A percentile compares a stretch with the other conserved stretches of the same genome.
Evolutionary conservation across 37 sponge, comb jelly and placozoan species (phyloP).

Genomic region (Theonella swinhoei): DNA sequence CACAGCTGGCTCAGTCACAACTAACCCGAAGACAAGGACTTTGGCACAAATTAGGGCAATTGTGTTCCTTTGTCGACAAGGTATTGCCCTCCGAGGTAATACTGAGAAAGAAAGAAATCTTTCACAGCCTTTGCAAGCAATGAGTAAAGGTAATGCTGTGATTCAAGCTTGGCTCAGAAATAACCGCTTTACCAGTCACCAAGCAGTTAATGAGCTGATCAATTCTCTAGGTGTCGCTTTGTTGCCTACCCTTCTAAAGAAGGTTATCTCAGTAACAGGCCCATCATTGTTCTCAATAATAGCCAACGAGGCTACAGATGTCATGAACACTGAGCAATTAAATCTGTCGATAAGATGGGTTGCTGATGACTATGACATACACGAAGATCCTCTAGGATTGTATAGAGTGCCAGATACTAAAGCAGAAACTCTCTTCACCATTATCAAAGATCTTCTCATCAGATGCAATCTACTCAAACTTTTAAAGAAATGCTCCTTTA

Average conservation of each 20-base stretch:
- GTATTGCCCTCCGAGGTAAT: slow-evolving; percentile 60
- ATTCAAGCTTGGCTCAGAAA: slow-evolving; percentile 36
- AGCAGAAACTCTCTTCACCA: slow-evolving; percentile 36
- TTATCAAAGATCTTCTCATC: slow-evolving; percentile 52
- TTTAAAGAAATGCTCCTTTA: no score
- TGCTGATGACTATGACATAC: slow-evolving; percentile 46
- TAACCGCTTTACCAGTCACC: slow-evolving; percentile 31
- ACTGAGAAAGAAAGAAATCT: slow-evolving; percentile 57
- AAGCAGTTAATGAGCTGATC: slow-evolving; percentile 56
- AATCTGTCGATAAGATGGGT: slow-evolving; percentile 59
- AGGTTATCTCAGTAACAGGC: slow-evolving; percentile 34
- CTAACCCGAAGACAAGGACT: slow-evolving; percentile 47
- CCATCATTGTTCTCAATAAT: slow-evolving; percentile 56
- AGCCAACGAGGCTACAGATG: slow-evolving; percentile 66
- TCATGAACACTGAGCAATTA: slow-evolving; percentile 49
- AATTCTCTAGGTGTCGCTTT: slow-evolving; percentile 36
- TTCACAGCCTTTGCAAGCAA: slow-evolving; percentile 22
- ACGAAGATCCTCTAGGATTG: slow-evolving; percentile 53
- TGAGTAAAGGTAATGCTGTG: slow-evolving; percentile 40
- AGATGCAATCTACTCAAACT: slow-evolving; percentile 51
- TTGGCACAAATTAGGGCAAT: slow-evolving; percentile 48
- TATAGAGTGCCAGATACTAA: slow-evolving; percentile 45
- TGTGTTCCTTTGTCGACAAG: slow-evolving; percentile 51
- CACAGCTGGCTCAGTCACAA: slow-evolving; percentile 40
- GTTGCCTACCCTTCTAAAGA: slow-evolving; percentile 35